Base-by-base conservation (phyloP, 2,113 vertebrate genomes). In the Rana temporaria region DNA sequence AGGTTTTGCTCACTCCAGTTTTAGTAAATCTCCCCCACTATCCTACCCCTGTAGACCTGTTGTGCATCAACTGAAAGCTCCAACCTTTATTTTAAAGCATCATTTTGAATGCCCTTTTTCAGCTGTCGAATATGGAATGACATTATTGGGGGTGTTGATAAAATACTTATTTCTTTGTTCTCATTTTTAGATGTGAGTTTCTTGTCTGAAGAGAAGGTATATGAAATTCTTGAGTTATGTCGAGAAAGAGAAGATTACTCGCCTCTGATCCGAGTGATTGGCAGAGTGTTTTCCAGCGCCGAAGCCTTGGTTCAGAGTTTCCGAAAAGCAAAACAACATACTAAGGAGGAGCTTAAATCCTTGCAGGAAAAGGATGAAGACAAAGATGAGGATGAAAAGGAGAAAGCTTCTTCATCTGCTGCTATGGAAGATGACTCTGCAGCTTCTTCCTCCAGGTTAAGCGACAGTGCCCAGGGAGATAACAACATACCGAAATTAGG, bases 321-420 rank as follows among this genome's bases (percentile, higher is more conserved):
- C 88, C 93, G 95, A 84, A 97, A 95, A 87, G 92, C 93, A 57
- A 94, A 96, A 71, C 91, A 94, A 38, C 91, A 93, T 67, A 90
- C 92, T 19, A 91, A 95, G 84, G 94, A 96, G 86, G 93, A 94
- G 87, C 93, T 99, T 38, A 99, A 99, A 87, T 98, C 98, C 48
- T 95, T 98, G 78, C 98, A 99, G 87, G 96, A 91, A 76, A 99
- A 98, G 84, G 98, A 99, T 34, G 98, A 99, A 90, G 97, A 98
- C 89, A 99, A 99, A 84, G 98, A 98, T 56, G 97, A 99, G 88
- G 97, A 99, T 20, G 98, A 98, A 88, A 97, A 99, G 86, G 98
- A 99, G 90, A 95, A 95, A 86, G 95, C 94, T 86, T 93, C 94
- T 24, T 93, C 93, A 85, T 95, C 94, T 0, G 94, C 94, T 70